Percentiles rank a stretch among this genome's conserved stretches.
Evolutionary conservation across 2,888 invertebrate genomes (phyloP).

Genomic region (Scotopteryx bipunctaria): DNA sequence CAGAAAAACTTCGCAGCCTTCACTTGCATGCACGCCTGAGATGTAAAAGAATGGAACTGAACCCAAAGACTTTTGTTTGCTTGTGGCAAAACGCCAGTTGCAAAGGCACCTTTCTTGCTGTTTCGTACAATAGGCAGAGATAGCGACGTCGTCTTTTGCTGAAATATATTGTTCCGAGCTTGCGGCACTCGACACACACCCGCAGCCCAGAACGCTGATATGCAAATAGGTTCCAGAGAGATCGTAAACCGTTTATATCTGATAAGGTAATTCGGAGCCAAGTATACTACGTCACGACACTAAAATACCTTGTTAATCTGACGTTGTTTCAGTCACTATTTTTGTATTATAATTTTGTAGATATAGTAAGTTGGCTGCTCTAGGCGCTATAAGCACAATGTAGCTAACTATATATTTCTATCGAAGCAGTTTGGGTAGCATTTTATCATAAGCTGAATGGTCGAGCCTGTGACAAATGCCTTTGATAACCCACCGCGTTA

Average conservation of each 20-base stretch:
- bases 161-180: slow-evolving; percentile 70
- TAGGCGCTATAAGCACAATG: too few relatives aligned
- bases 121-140: slow-evolving; percentile 66
- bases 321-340: slow-evolving; percentile 31
- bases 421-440: slow-evolving; percentile 36
- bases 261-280: slow-evolving; percentile 70
- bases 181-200: slow-evolving; percentile 56
- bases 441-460: slow-evolving; percentile 53
- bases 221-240: slow-evolving; percentile 72
- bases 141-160: slow-evolving; percentile 66
- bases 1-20: slow-evolving; percentile 16
- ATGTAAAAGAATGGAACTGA: slow-evolving; percentile 22
- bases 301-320: slow-evolving; percentile 40
- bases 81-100: slow-evolving; percentile 59
- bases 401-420: slow-evolving; percentile 22
- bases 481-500: slow-evolving; percentile 53
- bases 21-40: slow-evolving; percentile 19
- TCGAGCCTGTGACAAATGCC: slow-evolving; percentile 55
- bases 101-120: slow-evolving; percentile 54
- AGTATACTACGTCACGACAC: slow-evolving; percentile 48
- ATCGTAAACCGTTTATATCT: slow-evolving; percentile 77
- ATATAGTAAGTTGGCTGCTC: slow-evolving; percentile 11
- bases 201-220: slow-evolving; percentile 63
- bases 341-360: slow-evolving; percentile 25
- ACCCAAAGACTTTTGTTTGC: slow-evolving; percentile 34